phyloP scores from a whole-genome alignment of 2,888 invertebrate genomes.

The Halictus ligatus region DNA sequence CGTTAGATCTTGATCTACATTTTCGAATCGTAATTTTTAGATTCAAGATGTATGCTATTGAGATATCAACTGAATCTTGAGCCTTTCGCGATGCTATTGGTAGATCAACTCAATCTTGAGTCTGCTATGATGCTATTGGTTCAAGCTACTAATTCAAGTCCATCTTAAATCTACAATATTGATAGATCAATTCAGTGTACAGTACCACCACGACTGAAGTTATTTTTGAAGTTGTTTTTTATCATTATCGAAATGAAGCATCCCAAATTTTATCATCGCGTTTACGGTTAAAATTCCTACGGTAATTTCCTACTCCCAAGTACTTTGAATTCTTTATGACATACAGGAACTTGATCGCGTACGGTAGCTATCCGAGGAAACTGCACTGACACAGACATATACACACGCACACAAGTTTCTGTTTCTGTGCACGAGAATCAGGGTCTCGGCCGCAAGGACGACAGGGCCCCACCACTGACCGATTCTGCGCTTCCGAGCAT shows the following conservation, averaged over 20 bases:
- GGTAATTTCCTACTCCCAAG: no score
- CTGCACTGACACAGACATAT: background rate
- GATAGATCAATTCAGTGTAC: background rate
- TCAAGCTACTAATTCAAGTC: background rate
- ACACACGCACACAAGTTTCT: conserved; percentile 17
- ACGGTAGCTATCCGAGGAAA: background rate
- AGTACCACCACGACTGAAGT: no score
- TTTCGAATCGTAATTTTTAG: background rate
- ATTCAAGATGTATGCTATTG: background rate
- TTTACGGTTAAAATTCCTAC: background rate
- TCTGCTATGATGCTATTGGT: background rate
- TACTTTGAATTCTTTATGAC: background rate
- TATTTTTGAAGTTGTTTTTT: no score
- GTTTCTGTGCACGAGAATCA: conserved; percentile 43
- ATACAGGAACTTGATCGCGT: background rate
- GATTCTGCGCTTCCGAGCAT: conserved; percentile 68
- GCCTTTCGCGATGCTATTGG: background rate
- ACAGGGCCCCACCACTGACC: conserved; percentile 56
- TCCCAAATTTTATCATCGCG: background rate
- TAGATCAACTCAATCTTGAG: no score
- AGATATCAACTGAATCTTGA: background rate
- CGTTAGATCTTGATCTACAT: background rate
- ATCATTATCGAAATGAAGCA: no score
- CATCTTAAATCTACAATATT: background rate
- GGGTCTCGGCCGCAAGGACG: conserved; percentile 67